Conservation (phyloP, 1,140 invertebrate species). For the Sitobion miscanthi region DNA sequence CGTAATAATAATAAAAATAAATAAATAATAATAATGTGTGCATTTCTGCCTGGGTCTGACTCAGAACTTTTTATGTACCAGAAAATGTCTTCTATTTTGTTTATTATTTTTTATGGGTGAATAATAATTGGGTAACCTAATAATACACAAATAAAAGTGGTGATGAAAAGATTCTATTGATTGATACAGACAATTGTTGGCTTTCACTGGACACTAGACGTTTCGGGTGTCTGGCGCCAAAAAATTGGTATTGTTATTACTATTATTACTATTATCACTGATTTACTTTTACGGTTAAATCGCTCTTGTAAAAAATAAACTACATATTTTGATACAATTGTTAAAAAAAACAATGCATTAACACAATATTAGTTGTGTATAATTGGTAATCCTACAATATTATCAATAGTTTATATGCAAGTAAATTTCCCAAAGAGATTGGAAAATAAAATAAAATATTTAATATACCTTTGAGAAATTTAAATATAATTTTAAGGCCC, state of each 20-base stretch:
- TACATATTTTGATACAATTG: background rate
- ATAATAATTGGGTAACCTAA: slow-evolving; percentile 16
- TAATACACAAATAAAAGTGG: slow-evolving; percentile 13
- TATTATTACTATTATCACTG: background rate
- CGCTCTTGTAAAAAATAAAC: slow-evolving; percentile 8
- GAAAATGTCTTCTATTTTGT: background rate
- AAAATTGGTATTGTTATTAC: background rate
- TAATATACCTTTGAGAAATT: background rate
- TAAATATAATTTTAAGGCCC: background rate
- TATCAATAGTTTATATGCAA: background rate
- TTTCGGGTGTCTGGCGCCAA: slow-evolving; percentile 26
- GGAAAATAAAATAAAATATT: background rate
- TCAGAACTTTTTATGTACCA: background rate
- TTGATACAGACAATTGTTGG: slow-evolving; percentile 14
- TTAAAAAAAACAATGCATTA: background rate
- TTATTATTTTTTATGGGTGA: background rate
- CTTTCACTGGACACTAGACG: slow-evolving; percentile 28
- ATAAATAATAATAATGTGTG: background rate
- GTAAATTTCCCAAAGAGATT: background rate
- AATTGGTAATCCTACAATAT: background rate
- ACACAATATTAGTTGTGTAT: background rate
- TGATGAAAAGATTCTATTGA: slow-evolving; percentile 38
- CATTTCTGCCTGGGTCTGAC: background rate
- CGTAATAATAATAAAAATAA: background rate
- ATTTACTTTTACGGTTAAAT: slow-evolving; percentile 32